Evolutionary conservation across 2,888 invertebrate genomes (phyloP), one percentile per base, ranked within the genome.

Genomic region (Digitonthophagus gazella): DNA sequence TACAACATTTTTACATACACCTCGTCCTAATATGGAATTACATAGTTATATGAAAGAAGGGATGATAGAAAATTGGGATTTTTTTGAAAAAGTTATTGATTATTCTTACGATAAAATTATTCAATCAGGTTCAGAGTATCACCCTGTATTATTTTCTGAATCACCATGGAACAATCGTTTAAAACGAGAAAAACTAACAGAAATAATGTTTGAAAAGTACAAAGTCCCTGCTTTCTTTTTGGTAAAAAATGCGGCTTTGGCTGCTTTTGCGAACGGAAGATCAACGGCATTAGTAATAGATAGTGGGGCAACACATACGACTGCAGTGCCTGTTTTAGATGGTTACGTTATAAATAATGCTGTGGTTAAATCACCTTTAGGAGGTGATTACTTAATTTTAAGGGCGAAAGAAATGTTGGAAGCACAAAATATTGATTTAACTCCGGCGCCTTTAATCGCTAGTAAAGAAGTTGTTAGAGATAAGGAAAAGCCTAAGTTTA

Each of bases 51-150:
- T 99, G 91, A 98, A 98, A 81, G 98, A 98, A 76, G 97, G 98
- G 63, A 97, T 98, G 91, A 93, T 99, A 61, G 98, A 99, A 78
- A 97, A 99, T 82, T 99, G 98, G 98, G 98, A 98, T 79, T 85
- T 97, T 71, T 99, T 99, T 84, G 99, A 99, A 83, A 95, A 96
- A 83, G 93, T 98, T 77, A 84, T 94, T 19, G 97, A 99, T 80
- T 96, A 98, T 82, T 93, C 96, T 0, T 98, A 98, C 80, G 90
- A 92, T 57, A 95, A 95, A 87, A 92, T 97, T 54, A 94, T 99
- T 75, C 93, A 95, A 74, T 96, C 97, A 0, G 96, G 97, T 74
- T 92, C 98, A 0, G 93, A 96, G 76, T 93, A 93, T 80, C 99
- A 99, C 83, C 98, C 98, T 16, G 95, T 97, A 0, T 85, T 99